Base-by-base conservation (phyloP, 2,888 invertebrate genomes). In the Eretmocerus hayati region DNA sequence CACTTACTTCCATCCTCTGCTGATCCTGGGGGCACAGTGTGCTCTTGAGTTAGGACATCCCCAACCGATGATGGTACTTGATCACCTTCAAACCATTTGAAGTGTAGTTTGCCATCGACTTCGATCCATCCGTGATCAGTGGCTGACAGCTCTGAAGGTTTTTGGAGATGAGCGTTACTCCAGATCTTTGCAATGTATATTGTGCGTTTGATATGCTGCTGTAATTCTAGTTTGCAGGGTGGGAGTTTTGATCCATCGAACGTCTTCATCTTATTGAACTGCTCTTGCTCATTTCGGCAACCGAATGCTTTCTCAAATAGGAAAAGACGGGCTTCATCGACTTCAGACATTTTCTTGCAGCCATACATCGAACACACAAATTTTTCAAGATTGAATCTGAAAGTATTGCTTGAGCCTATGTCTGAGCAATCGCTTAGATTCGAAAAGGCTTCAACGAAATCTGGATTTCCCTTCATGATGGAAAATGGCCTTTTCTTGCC, bases 1-100 rank as follows among this genome's bases (percentile, higher is more conserved):
- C n/a, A n/a, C n/a, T n/a, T n/a, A n/a, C n/a, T n/a, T n/a, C n/a
- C n/a, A n/a, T n/a, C n/a, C n/a, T n/a, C n/a, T n/a, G n/a, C n/a
- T n/a, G n/a, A n/a, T n/a, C n/a, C n/a, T n/a, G n/a, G n/a, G n/a
- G n/a, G n/a, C n/a, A n/a, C n/a, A n/a, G n/a, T n/a, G n/a, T n/a
- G n/a, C n/a, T n/a, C n/a, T 35, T 11, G 19, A 23, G 47, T 47
- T 33, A 46, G 42, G n/a, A 48, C 30, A 26, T 56, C 55, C 19
- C 44, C 37, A 2, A 56, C 51, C 22, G 32, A 36, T 37, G 9
- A 8, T 32, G 59, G 59, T 31, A 62, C 45, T 52, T 59, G 59
- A 53, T 60, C 57, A 26, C 57, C 59, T 22, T 58, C 57, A 37
- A 59, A 59, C 58, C 59, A 60, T 45, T 56, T 53, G 43, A 59